phyloP scores from a whole-genome alignment of 2,113 vertebrate species.

The Cygnus buccinator region DNA sequence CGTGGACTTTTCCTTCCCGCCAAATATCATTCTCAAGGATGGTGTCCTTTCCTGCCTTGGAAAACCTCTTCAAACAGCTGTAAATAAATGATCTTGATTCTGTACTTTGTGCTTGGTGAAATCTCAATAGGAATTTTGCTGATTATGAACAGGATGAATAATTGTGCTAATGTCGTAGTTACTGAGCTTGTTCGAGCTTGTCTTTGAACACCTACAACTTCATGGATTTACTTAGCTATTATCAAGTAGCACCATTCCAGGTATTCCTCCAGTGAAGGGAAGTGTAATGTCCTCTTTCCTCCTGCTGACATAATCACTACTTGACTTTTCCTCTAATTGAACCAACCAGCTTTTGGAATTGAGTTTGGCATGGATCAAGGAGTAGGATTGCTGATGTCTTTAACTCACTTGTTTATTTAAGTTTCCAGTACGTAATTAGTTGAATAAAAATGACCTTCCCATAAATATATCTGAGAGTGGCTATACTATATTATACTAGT shows the following conservation, averaged over 20 bases:
- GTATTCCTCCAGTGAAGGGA: not conserved
- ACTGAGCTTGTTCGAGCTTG: not conserved
- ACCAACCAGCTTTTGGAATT: not conserved
- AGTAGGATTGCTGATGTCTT: constrained; percentile 18
- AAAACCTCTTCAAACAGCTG: not conserved
- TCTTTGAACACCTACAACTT: not conserved
- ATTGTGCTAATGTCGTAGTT: not conserved
- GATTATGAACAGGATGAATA: not conserved
- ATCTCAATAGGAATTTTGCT: not conserved
- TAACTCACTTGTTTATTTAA: constrained; percentile 49
- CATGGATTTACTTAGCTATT: not conserved
- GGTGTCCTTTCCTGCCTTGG: not conserved
- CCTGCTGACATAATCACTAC: not conserved
- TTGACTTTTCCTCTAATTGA: constrained; percentile 7
- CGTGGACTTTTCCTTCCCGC: not conserved
- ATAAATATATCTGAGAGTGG: constrained; percentile 47
- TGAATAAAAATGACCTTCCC: constrained; percentile 54
- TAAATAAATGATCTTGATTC: not conserved
- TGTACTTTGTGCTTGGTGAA: not conserved
- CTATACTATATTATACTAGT: constrained; percentile 48
- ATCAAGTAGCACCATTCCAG: not conserved
- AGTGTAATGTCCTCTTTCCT: not conserved
- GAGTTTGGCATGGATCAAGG: not conserved
- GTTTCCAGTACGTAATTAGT: constrained; percentile 31
- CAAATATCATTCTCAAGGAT: not conserved